Conservation (phyloP, 2,888 invertebrate species). For the Ectemnius cavifrons region DNA sequence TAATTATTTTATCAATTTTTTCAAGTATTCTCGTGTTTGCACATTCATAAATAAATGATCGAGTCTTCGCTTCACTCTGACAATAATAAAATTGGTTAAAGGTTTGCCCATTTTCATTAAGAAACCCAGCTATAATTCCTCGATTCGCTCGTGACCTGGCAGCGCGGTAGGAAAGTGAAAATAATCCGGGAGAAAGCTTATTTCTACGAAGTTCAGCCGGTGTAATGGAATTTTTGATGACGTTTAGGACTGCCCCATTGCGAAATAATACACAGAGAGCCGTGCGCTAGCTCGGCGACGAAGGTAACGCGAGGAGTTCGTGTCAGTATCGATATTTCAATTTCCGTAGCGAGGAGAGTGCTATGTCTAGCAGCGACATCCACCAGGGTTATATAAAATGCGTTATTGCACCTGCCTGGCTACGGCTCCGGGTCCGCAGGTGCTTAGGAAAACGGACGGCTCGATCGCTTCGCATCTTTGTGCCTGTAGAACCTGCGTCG, state of each 20-base stretch:
- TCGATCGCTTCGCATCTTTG: slow-evolving; percentile 33
- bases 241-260: not conserved
- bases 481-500: slow-evolving; percentile 28
- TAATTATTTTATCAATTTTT: no score
- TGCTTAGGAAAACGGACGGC: slow-evolving; percentile 54
- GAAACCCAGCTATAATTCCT: no score
- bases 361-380: not conserved
- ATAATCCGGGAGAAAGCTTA: not conserved
- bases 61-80: no score
- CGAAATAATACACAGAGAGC: not conserved
- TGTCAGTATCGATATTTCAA: not conserved
- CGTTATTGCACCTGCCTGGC: slow-evolving; percentile 57
- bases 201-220: not conserved
- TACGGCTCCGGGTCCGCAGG: slow-evolving; percentile 44
- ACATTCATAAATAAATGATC: no score
- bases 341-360: not conserved
- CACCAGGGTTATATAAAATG: slow-evolving; percentile 30
- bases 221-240: slow-evolving; percentile 16
- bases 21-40: no score
- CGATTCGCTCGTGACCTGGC: no score
- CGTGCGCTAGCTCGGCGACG: no score
- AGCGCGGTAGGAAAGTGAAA: not conserved
- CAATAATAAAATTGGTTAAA: no score
- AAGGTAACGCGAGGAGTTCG: not conserved
- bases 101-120: no score